A percentile compares a stretch with the other conserved stretches of the same genome.
Evolutionary conservation across 2,797 vertebrate species (phyloP).

Genomic region (Trichosurus vulpecula): DNA sequence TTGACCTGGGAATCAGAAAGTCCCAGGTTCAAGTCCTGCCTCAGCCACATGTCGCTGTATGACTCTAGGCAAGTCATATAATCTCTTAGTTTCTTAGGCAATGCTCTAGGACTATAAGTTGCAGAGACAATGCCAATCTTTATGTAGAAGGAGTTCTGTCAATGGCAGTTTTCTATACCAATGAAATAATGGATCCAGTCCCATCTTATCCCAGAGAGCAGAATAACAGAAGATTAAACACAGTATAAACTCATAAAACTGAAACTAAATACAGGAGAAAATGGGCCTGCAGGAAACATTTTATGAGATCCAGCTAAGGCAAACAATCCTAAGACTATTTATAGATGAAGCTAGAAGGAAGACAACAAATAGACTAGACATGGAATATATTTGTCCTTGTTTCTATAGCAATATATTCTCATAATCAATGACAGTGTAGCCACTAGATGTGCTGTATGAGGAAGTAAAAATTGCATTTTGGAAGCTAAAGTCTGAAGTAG

Average conservation of each 20-base stretch:
- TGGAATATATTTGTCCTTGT: not conserved
- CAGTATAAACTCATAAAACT: not conserved
- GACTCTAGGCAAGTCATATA: not conserved
- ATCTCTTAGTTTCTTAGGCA: not conserved
- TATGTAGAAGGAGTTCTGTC: not conserved
- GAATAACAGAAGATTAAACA: not conserved
- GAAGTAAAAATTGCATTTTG: not conserved
- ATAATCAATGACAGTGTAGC: not conserved
- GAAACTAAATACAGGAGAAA: not conserved
- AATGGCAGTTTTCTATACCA: not conserved
- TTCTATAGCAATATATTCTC: not conserved
- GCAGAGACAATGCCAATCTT: not conserved
- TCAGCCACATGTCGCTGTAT: not conserved
- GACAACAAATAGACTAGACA: not conserved
- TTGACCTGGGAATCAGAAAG: not conserved
- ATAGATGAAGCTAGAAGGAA: not conserved
- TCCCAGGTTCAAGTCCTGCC: not conserved
- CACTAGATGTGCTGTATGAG: not conserved
- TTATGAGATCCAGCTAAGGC: not conserved
- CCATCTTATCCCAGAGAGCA: not conserved
- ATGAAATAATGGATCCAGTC: not conserved
- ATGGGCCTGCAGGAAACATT: not conserved
- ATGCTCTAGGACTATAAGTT: not conserved
- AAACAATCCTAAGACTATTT: not conserved
- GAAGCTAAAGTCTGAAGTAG: not conserved